Base-by-base conservation (phyloP, 2,797 vertebrate species). In the Syngnathus rostellatus region DNA sequence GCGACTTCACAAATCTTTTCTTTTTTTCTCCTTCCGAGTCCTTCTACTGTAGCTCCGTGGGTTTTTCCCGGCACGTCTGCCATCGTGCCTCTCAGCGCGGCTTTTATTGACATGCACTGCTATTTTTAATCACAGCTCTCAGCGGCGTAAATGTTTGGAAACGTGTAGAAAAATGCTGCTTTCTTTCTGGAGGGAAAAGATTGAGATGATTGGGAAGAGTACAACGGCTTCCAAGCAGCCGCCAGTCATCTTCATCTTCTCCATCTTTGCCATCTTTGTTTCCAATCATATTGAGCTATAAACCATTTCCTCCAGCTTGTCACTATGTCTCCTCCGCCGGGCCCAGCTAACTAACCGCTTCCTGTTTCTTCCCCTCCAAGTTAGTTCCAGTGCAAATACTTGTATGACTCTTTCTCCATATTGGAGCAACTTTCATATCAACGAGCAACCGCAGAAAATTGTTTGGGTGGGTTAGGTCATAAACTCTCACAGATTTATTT, bases 31-130 rank as follows among this genome's bases (percentile, higher is more conserved):
- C 23, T 2, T 2, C 5, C 16, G 4, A 31, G 6, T 37, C 25
- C 55, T 8, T 16, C 5, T 37, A 37, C 31, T 37, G 55, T n/a
- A 64, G 48, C 19, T 37, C 6, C 31, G 40, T 16, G 50, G 10
- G 17, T 64, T 41, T 79, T 86, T 86, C 78, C 83, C 77, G 80
- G 78, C 77, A 81, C 53, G 64, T 69, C 51, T 71, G 65, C 68
- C 66, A 45, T 45, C 5, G 21, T 72, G 64, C 59, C 23, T 12
- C 72, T 67, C 61, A 9, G 43, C 54, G 11, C 45, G 46, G 45
- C 61, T 71, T n/a, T 69, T 80, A 84, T 72, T 77, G 83, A 82
- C 76, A 69, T 62, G 10, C 65, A 60, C n/a, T 58, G 68, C 77
- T 83, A 77, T 82, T 85, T 83, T 65, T 68, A 67, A 78, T 75